A percentile compares a stretch with the other conserved stretches of the same genome.
Evolutionary conservation across 1,140 invertebrate species (phyloP).

Genomic region (Babylonia areolata): DNA sequence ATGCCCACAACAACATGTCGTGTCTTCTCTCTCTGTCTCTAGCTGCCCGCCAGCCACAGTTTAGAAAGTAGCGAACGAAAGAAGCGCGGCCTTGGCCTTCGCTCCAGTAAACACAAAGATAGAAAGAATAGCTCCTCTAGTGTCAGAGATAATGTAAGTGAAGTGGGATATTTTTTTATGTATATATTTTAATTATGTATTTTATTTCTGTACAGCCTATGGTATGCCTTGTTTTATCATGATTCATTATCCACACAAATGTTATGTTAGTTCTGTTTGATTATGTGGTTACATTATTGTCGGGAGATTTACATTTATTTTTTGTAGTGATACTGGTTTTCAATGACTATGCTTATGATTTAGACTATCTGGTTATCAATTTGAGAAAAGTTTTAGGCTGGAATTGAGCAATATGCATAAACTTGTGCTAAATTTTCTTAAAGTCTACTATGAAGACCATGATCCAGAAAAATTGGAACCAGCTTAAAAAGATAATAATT

Average conservation of each 20-base stretch:
- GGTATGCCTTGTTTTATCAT: neutral
- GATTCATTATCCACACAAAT: too few species aligned
- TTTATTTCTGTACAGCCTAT: neutral
- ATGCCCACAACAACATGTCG: neutral
- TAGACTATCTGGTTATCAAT: too few species aligned
- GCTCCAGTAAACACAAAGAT: conserved; percentile 44
- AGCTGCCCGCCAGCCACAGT: conserved; percentile 34
- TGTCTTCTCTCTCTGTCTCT: conserved; percentile 21
- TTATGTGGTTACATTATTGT: too few species aligned
- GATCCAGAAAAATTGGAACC: too few species aligned
- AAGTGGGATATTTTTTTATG: neutral
- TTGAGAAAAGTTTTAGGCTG: neutral
- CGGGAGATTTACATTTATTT: too few species aligned
- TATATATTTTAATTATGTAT: neutral
- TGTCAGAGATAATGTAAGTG: conserved; percentile 41
- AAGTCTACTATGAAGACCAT: too few species aligned
- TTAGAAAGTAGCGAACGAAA: conserved; percentile 40
- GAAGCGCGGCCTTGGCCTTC: conserved; percentile 35
- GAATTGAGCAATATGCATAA: neutral
- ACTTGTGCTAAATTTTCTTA: neutral
- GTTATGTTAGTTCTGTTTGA: too few species aligned
- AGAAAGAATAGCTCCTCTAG: conserved; percentile 40
- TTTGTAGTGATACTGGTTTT: too few species aligned
- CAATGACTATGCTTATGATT: too few species aligned
- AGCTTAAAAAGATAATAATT: too few species aligned